Base-by-base conservation (phyloP, 2,113 vertebrate species). In the Miniopterus natalensis region DNA sequence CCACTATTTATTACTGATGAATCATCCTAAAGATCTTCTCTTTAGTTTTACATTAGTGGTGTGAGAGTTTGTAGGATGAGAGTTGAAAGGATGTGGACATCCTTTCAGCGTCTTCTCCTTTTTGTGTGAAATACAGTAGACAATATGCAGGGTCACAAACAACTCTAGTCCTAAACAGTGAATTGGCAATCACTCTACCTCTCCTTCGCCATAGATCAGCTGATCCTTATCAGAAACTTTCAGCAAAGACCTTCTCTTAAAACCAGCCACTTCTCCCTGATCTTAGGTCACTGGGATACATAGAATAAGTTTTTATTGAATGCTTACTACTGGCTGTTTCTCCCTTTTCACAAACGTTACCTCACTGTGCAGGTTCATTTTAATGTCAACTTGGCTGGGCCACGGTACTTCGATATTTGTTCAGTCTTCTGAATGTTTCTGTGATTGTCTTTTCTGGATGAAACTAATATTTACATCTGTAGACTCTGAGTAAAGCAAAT, bases 341-440 rank as follows among this genome's bases (percentile, higher is more conserved):
- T 93, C 15, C 9, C 23, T 45, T 25, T 63, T 81, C 51, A 27
- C 27, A 83, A 77, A 66, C 18, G 51, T 71, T 29, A 51, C 42
- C 17, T 81, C 40, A 21, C 80, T 15, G 11, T 77, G 12, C 5
- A 23, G 31, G 23, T n/a, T 71, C 73, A 55, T 42, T 59, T 78
- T 73, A 86, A 51, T 57, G 31, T 65, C 36, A 71, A 17, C 15
- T 49, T 86, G 20, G n/a, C 36, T 90, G 59, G 14, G 29, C 29
- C 29, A 21, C 3, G 3, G 53, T n/a, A 23, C 74, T 65, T 25
- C 49, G 51, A 49, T 36, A 47, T 25, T 84, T 66, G 23, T 15
- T 59, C 59, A 63, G 36, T 81, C 25, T 93, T 90, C 45, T 93
- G 90, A 25, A 49, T 70, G 18, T 81, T 93, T 89, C 63, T 86